Percentiles rank a stretch among this genome's conserved stretches.
These are phyloP conservation scores for Clarias gariepinus DNA, from an alignment of 2,113 vertebrate genomes.

Conservation along the genomic window DNA sequence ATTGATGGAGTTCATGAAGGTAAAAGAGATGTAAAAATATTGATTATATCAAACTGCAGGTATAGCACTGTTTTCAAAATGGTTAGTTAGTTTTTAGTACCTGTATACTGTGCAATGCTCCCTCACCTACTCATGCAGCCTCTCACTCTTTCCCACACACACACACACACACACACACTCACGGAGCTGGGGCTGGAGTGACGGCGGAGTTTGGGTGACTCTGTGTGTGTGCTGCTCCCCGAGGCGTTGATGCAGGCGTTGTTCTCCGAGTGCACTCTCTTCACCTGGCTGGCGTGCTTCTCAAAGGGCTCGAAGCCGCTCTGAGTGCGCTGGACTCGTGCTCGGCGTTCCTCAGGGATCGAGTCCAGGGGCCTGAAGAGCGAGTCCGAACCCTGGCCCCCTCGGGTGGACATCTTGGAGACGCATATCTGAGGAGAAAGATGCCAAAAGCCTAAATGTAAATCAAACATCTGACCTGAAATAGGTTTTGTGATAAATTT, in stretches of 20 bases:
- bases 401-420: constrained; percentile 98
- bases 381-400: constrained; percentile 93
- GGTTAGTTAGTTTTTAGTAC: too few species aligned
- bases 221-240: constrained; percentile 81
- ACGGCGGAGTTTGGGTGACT: constrained; percentile 88
- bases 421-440: constrained; percentile 88
- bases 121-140: too few species aligned
- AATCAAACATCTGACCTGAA: neutral
- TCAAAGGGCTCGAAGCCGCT: constrained; percentile 93
- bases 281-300: constrained; percentile 90
- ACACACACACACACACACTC: constrained; percentile 64
- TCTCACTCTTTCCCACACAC: neutral
- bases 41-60: too few species aligned
- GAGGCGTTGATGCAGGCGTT: constrained; percentile 94
- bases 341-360: constrained; percentile 97
- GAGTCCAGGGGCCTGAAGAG: constrained; percentile 94
- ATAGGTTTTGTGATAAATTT: neutral
- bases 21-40: too few species aligned
- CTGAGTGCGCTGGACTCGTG: constrained; percentile 92
- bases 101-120: neutral
- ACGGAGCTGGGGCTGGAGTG: constrained; percentile 97
- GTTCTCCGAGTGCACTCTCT: constrained; percentile 95
- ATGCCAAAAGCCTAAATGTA: neutral
- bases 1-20: too few species aligned
- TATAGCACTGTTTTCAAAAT: too few species aligned